Evolutionary conservation across 2,797 vertebrate species (phyloP).

Genomic region (Rousettus madagascariensis): DNA sequence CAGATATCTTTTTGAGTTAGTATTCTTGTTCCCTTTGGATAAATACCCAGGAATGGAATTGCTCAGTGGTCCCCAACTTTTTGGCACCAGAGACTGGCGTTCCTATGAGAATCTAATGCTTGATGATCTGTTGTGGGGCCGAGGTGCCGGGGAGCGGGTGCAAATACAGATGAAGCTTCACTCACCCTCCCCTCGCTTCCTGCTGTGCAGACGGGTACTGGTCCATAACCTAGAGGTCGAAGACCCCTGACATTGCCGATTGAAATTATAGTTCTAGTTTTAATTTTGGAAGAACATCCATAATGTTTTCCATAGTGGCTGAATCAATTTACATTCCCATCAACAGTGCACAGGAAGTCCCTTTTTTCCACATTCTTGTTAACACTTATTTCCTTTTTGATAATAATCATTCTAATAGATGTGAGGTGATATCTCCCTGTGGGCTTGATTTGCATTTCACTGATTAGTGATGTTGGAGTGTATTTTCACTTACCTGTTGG

Average conservation of each 20-base stretch:
- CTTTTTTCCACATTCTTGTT: not conserved
- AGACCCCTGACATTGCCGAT: no score
- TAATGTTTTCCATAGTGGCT: not conserved
- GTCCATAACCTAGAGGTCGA: no score
- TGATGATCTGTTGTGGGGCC: no score
- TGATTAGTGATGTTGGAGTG: not conserved
- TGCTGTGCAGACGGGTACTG: no score
- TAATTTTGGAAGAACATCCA: not conserved
- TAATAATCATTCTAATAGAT: not conserved
- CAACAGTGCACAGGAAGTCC: not conserved
- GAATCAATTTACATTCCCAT: not conserved
- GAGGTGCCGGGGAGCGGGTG: no score
- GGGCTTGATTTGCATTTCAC: not conserved
- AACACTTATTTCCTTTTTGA: not conserved
- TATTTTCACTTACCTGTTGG: not conserved
- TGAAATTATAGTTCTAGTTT: not conserved
- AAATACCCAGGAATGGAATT: not conserved
- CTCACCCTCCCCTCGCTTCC: no score
- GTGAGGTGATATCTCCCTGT: not conserved
- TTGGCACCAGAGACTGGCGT: no score
- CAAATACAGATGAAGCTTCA: no score
- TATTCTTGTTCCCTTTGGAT: not conserved
- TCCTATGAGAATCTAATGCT: no score
- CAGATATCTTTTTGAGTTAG: not conserved
- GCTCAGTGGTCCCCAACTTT: not conserved